phyloP scores from a whole-genome alignment of 2,113 vertebrate species.

The Geococcyx californianus region DNA sequence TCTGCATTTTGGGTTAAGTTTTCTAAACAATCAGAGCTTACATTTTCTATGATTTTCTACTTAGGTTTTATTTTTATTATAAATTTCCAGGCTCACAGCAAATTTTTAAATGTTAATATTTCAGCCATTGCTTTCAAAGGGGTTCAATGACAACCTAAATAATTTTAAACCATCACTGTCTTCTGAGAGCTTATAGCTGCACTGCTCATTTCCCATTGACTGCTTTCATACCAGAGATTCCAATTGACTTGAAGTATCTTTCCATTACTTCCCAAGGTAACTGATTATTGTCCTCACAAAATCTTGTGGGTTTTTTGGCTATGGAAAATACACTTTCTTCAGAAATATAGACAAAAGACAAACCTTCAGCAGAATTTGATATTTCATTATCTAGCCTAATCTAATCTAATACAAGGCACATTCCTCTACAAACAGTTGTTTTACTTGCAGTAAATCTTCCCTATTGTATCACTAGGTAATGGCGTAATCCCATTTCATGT shows the following conservation, averaged over 20 bases:
- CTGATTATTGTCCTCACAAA: neutral
- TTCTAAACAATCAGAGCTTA: neutral
- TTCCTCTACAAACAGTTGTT: conserved; percentile 27
- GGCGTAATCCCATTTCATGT: conserved; percentile 50
- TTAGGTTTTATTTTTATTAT: neutral
- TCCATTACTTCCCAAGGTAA: neutral
- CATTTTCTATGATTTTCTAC: neutral
- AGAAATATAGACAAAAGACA: neutral
- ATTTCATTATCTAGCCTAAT: neutral
- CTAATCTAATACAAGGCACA: neutral
- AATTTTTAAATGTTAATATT: neutral
- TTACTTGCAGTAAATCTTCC: conserved; percentile 33
- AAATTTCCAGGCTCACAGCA: neutral
- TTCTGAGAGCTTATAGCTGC: neutral
- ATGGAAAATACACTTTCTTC: neutral
- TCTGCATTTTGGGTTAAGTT: neutral
- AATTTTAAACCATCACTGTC: neutral
- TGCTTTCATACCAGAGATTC: neutral
- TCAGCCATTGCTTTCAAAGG: neutral
- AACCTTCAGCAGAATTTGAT: neutral
- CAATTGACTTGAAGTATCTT: neutral
- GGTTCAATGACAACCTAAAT: neutral
- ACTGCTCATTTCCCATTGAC: neutral
- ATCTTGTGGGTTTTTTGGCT: neutral
- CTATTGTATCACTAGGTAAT: neutral